These are phyloP conservation scores for Proteles cristata DNA, from an alignment of 2,113 vertebrate species.

Conservation along the genomic window DNA sequence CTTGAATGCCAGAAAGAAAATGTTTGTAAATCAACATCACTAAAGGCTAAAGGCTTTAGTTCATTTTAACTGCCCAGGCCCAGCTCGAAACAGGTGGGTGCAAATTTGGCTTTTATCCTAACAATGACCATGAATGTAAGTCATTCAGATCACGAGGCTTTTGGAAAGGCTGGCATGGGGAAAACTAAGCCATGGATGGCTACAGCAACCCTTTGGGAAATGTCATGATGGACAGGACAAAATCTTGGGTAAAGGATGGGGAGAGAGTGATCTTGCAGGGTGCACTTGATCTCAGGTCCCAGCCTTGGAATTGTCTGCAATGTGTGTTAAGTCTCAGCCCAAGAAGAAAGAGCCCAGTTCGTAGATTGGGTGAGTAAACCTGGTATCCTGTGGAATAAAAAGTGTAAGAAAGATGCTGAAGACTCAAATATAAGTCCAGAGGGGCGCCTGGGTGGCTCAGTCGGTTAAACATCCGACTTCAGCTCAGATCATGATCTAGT, in stretches of 20 bases:
- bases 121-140: not conserved
- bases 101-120: not conserved
- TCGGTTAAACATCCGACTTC: no score
- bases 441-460: no score
- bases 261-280: no score
- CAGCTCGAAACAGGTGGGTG: not conserved
- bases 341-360: not conserved
- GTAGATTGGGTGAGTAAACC: not conserved
- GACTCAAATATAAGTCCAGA: not conserved
- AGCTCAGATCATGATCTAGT: no score
- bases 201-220: not conserved
- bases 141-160: not conserved
- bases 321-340: not conserved
- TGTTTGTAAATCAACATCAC: not conserved
- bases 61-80: not conserved
- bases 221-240: not conserved
- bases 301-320: not conserved
- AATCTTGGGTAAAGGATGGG: not conserved
- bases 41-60: not conserved
- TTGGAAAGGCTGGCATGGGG: not conserved
- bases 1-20: not conserved
- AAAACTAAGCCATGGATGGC: not conserved
- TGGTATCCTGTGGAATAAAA: not conserved
- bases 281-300: not conserved
- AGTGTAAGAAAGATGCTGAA: not conserved